Evolutionary conservation across 2,797 vertebrate species (phyloP), one percentile per base, ranked within the genome.

Genomic region (Heterohyrax brucei): DNA sequence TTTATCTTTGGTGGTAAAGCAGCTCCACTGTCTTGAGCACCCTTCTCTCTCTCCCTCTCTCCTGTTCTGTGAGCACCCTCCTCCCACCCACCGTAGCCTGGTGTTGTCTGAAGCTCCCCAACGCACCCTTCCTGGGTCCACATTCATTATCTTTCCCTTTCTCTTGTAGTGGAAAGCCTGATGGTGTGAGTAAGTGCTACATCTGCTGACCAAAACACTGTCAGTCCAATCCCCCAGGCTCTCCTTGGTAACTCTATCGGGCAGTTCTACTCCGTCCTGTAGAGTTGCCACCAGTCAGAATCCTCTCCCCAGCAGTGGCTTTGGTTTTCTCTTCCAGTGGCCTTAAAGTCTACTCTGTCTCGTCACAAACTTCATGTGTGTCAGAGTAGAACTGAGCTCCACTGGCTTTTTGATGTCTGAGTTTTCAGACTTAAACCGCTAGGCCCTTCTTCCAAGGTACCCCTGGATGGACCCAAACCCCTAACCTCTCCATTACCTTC

Each of bases 21-120:
- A 87, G 48, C 3, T 1, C 16, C 73, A n/a, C 5, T 13, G 4
- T 50, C 72, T 75, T 3, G 28, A 75, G 13, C 21, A n/a, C 33
- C 26, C 22, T 7, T 48, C n/a, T n/a, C 59, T 13, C 44, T 66
- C n/a, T 10, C 0, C 3, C 62, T 48, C 18, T 18, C 12, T 26
- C 33, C 10, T 24, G 39, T 39, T 39, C 39, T 39, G 39, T 3
- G 39, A 39, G 39, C 39, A 39, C 39, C 39, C 39, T 46, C 14
- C 10, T 48, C 28, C 5, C 33, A 62, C 6, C 1, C 21, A 7
- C 13, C 5, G 9, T 2, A 10, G 26, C 10, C n/a, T 12, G 3
- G 0, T 18, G 18, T 1, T 59, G 10, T 56, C 21, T n/a, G 5
- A 28, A 86, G 7, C 77, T 73, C 66, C 59, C 39, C 61, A 28